phyloP scores from a whole-genome alignment of 2,797 vertebrate species.

The Tenualosa ilisha region DNA sequence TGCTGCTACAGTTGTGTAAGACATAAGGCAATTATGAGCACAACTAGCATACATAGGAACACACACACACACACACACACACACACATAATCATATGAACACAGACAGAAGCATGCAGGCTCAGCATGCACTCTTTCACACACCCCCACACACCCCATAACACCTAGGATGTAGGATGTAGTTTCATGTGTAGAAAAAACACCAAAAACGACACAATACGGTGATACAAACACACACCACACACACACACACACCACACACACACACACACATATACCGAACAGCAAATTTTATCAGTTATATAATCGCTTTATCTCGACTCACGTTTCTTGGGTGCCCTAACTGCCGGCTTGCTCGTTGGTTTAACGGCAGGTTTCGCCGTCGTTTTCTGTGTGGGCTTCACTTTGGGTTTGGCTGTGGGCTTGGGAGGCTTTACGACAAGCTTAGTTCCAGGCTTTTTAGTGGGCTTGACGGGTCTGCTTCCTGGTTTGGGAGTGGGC shows the following conservation, averaged over 20 bases:
- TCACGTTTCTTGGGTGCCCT: conserved; percentile 72
- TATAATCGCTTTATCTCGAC: conserved; percentile 35
- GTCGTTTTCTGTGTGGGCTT: conserved; percentile 37
- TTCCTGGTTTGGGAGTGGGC: conserved; percentile 39
- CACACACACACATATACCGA: background rate
- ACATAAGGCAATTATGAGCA: background rate
- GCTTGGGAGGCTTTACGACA: conserved; percentile 36
- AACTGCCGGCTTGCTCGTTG: conserved; percentile 41
- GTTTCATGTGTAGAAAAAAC: background rate
- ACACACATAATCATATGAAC: background rate
- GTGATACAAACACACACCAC: background rate
- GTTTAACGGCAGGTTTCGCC: conserved; percentile 39
- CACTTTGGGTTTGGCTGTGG: conserved; percentile 33
- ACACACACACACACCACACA: conserved; percentile 4
- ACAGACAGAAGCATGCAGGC: background rate
- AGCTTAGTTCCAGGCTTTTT: conserved; percentile 44
- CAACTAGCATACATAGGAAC: background rate
- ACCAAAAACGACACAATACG: background rate
- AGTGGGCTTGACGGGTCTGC: conserved; percentile 35
- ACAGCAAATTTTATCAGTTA: background rate
- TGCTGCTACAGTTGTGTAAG: conserved; percentile 59
- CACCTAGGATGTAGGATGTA: background rate
- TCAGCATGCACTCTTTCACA: background rate
- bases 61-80: background rate
- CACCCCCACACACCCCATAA: background rate